Evolutionary conservation across 2,113 vertebrate genomes (phyloP).

Genomic region (Egretta garzetta): DNA sequence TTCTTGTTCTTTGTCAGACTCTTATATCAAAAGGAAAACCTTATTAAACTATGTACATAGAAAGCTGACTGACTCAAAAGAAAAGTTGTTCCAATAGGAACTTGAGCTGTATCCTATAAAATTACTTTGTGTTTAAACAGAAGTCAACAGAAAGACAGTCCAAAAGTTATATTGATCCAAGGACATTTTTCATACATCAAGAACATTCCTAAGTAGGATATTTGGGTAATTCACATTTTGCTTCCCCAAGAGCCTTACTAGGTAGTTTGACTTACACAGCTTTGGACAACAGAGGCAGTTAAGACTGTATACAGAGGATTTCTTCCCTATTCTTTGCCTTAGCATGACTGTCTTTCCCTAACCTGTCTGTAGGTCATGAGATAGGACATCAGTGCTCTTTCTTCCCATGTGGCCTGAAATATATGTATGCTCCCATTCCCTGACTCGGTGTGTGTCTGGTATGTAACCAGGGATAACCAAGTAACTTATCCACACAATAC

Average conservation of each 20-base stretch:
- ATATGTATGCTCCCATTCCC: neutral
- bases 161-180: neutral
- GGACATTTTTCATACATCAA: neutral
- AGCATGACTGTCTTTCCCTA: neutral
- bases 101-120: neutral
- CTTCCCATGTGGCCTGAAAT: neutral
- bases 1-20: neutral
- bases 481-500: accelerated
- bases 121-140: neutral
- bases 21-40: neutral
- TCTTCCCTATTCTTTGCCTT: neutral
- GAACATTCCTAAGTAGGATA: neutral
- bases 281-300: neutral
- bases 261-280: neutral
- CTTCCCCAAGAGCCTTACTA: neutral
- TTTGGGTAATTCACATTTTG: neutral
- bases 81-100: neutral
- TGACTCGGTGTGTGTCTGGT: neutral
- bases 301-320: neutral
- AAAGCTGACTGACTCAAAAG: neutral
- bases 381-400: neutral
- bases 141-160: neutral
- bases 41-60: neutral
- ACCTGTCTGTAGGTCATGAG: accelerated
- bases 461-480: neutral